These are phyloP conservation scores for Dicrostonyx torquatus DNA, from an alignment of 2,797 vertebrate species.

Conservation along the genomic window DNA sequence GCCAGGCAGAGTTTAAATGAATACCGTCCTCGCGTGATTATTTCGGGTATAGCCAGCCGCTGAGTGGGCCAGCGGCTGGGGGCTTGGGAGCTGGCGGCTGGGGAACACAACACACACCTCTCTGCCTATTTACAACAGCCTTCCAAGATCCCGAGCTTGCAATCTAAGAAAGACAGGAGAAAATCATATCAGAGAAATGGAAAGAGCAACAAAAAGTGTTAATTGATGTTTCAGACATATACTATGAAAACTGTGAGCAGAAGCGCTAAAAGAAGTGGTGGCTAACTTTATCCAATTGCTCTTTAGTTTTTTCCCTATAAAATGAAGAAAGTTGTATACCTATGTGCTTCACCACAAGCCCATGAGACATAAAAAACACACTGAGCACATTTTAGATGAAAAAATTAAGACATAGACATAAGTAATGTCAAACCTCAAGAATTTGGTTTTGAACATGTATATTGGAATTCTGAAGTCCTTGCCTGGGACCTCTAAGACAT, in stretches of 20 bases:
- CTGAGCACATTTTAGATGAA: slow-evolving; percentile 12
- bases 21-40: no score
- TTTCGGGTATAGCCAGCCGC: no score
- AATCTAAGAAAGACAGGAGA: neutral
- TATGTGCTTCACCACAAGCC: neutral
- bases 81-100: no score
- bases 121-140: no score
- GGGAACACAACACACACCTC: no score
- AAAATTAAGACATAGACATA: slow-evolving; percentile 7
- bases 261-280: slow-evolving; percentile 12
- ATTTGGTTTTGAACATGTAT: neutral
- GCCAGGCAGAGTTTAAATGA: no score
- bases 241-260: neutral
- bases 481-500: neutral
- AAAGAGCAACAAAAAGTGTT: neutral
- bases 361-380: neutral
- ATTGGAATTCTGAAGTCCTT: neutral
- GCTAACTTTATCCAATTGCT: neutral
- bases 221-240: neutral
- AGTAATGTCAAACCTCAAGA: slow-evolving; percentile 5
- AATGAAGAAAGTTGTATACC: neutral
- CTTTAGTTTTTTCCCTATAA: slow-evolving; percentile 12
- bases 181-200: slow-evolving; percentile 27
- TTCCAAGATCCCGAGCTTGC: neutral
- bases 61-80: no score